Conservation (phyloP, 2,797 vertebrate genomes). For the Enteromius paludinosus region DNA sequence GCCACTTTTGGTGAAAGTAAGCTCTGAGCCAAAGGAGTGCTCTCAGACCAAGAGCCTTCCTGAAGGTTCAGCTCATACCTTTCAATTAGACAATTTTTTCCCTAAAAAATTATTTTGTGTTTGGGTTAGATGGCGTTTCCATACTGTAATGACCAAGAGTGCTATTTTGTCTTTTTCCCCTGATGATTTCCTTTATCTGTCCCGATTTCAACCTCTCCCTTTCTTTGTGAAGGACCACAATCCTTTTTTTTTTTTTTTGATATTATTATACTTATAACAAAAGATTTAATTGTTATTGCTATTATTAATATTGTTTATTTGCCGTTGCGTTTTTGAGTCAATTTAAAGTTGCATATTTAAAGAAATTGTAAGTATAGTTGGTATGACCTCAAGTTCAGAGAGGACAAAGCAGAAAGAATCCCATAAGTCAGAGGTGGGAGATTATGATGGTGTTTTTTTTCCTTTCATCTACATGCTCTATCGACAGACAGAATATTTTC, state of each 20-base stretch:
- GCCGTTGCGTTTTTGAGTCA: constrained; percentile 73
- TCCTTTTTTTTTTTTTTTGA: constrained; percentile 69
- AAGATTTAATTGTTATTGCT: constrained; percentile 73
- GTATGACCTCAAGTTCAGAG: constrained; percentile 70
- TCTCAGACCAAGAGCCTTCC: constrained; percentile 13
- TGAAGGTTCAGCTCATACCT: constrained; percentile 8
- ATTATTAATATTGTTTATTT: constrained; percentile 78
- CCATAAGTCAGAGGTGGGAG: background rate
- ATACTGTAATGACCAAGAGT: constrained; percentile 42
- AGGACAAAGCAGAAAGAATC: constrained; percentile 66
- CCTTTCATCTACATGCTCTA: constrained; percentile 6
- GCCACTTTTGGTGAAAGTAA: constrained; percentile 48
- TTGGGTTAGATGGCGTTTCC: constrained; percentile 28
- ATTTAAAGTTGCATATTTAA: constrained; percentile 66
- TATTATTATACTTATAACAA: constrained; percentile 74
- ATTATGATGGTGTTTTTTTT: constrained; percentile 27
- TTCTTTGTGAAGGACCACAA: constrained; percentile 66
- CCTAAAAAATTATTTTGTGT: constrained; percentile 6
- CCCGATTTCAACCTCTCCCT: constrained; percentile 37
- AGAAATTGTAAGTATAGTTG: constrained; percentile 69
- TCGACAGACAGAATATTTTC: constrained; percentile 55
- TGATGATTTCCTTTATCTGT: constrained; percentile 23
- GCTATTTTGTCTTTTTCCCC: constrained; percentile 31
- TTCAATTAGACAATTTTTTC: constrained; percentile 4
- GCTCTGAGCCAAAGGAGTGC: constrained; percentile 5